Conservation (phyloP, 1,140 invertebrate species). For the Drosophila suzukii region DNA sequence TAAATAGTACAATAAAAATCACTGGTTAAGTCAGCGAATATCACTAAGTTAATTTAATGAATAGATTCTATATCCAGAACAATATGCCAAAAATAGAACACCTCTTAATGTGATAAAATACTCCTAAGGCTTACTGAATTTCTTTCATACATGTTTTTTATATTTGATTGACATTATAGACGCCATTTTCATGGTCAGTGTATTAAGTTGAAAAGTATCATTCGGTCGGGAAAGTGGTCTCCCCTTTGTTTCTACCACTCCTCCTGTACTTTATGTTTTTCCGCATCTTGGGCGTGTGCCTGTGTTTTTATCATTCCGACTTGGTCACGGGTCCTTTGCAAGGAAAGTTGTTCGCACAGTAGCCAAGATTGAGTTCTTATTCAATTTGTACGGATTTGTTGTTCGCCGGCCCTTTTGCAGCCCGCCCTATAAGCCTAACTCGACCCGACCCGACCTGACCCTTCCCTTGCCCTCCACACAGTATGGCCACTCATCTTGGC, state of each 20-base stretch:
- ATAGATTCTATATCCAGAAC: too few relatives aligned
- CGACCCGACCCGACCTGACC: not conserved
- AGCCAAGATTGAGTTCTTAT: slow-evolving; percentile 83
- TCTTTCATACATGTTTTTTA: not conserved
- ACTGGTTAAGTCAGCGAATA: too few relatives aligned
- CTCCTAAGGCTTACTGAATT: too few relatives aligned
- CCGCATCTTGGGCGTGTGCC: slow-evolving; percentile 26
- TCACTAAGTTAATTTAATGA: too few relatives aligned
- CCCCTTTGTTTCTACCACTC: slow-evolving; percentile 11
- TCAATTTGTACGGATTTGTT: slow-evolving; percentile 80
- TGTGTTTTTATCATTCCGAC: slow-evolving; percentile 55
- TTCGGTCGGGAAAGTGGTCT: not conserved
- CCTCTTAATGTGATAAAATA: too few relatives aligned
- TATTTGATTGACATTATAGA: not conserved
- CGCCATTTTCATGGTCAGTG: not conserved
- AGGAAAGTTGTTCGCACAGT: slow-evolving; percentile 74
- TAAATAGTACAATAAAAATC: too few relatives aligned
- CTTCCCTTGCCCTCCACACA: too few relatives aligned
- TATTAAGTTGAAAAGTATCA: not conserved
- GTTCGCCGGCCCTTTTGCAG: slow-evolving; percentile 42
- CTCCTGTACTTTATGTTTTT: slow-evolving; percentile 17
- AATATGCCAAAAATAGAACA: too few relatives aligned
- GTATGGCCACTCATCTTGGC: slow-evolving; percentile 9
- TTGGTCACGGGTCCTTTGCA: slow-evolving; percentile 25
- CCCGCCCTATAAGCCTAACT: slow-evolving; percentile 17